Conservation (phyloP, 2,888 invertebrate genomes). For the Ichneumoninae sp. region DNA sequence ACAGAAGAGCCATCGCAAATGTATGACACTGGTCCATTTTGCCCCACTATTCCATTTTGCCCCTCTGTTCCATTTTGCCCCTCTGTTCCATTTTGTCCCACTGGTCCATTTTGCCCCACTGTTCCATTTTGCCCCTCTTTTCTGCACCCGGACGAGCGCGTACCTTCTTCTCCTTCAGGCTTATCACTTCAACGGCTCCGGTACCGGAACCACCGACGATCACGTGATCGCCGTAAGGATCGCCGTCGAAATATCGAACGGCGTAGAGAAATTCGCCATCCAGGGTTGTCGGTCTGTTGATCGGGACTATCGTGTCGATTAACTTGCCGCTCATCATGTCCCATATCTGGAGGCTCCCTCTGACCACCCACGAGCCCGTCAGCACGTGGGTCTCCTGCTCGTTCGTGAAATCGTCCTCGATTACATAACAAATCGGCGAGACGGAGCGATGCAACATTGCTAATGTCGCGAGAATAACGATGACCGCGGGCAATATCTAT, state of each 20-base stretch:
- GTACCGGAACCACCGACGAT: slow-evolving; percentile 81
- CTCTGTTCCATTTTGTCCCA: too few relatives aligned
- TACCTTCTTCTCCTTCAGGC: slow-evolving; percentile 77
- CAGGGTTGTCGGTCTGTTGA: slow-evolving; percentile 85
- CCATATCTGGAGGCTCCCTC: slow-evolving; percentile 86
- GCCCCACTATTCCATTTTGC: too few relatives aligned
- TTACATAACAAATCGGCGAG: slow-evolving; percentile 40
- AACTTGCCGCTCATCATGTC: slow-evolving; percentile 85
- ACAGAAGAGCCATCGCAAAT: too few relatives aligned
- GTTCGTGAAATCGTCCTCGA: neutral
- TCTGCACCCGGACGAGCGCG: too few relatives aligned
- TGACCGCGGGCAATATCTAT: slow-evolving; percentile 59
- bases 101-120: too few relatives aligned
- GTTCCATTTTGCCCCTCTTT: neutral
- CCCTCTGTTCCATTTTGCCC: neutral
- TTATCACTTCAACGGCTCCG: slow-evolving; percentile 80
- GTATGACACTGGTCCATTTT: too few relatives aligned
- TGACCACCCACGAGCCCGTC: slow-evolving; percentile 86
- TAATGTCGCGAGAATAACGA: slow-evolving; percentile 58
- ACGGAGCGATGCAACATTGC: neutral
- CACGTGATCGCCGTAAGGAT: slow-evolving; percentile 77
- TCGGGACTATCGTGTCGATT: slow-evolving; percentile 84
- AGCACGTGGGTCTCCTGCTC: slow-evolving; percentile 85
- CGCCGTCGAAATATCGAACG: slow-evolving; percentile 85
- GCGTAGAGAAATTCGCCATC: slow-evolving; percentile 87